These are phyloP conservation scores for Drosophila carrolli DNA, from an alignment of 1,140 invertebrate genomes.

Conservation along the genomic window DNA sequence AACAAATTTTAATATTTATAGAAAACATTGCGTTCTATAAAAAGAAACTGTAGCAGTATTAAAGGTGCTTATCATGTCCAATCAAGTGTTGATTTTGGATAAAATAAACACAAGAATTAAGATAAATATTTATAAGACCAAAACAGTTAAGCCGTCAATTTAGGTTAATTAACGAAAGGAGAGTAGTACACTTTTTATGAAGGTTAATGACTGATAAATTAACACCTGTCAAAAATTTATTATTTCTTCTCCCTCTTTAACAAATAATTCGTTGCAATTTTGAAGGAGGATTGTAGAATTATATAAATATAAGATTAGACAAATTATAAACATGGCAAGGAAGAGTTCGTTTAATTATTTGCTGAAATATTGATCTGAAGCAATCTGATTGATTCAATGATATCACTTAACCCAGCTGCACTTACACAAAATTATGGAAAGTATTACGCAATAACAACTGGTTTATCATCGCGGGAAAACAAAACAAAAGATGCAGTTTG, in stretches of 20 bases:
- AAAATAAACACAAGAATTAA: neutral
- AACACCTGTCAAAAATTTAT: neutral
- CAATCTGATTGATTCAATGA: neutral
- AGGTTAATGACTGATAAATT: conserved; percentile 6
- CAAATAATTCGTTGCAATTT: too few relatives aligned
- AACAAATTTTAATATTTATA: neutral
- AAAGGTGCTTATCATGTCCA: neutral
- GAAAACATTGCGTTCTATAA: neutral
- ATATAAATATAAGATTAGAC: neutral
- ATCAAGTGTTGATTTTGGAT: neutral
- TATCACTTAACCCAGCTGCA: neutral
- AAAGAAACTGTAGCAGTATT: neutral
- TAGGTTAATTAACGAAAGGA: neutral
- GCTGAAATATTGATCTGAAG: too few relatives aligned
- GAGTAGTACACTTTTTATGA: neutral
- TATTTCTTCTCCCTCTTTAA: neutral
- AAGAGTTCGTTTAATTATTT: too few relatives aligned
- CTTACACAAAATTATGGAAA: neutral
- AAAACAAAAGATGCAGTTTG: conserved; percentile 10
- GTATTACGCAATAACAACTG: conserved; percentile 15
- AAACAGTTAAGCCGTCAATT: neutral
- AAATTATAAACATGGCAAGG: too few relatives aligned
- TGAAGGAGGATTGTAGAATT: too few relatives aligned
- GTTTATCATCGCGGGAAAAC: conserved; percentile 2
- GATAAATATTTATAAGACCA: neutral